Conservation (phyloP, 2,888 invertebrate species). For the Ischnura elegans region DNA sequence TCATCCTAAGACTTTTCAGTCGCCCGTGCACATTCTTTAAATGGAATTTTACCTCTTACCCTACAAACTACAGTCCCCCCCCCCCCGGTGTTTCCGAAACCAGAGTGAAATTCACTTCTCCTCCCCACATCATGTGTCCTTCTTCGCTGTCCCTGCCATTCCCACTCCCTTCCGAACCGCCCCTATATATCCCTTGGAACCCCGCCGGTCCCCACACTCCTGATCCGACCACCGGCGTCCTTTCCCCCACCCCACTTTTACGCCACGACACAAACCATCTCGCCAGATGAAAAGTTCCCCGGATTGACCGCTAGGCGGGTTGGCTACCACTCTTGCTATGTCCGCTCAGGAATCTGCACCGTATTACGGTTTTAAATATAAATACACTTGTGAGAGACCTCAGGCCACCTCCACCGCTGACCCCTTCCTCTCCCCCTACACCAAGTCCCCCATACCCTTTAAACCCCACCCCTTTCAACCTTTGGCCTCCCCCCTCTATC, state of each 20-base stretch:
- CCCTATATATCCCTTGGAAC: not conserved
- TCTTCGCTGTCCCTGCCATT: slow-evolving; percentile 9
- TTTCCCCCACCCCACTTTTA: not conserved
- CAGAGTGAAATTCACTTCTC: not conserved
- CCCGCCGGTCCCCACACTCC: not conserved
- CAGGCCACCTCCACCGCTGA: slow-evolving; percentile 4
- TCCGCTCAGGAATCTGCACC: slow-evolving; percentile 65
- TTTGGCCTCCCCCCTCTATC: not conserved
- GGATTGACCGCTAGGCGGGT: slow-evolving; percentile 63
- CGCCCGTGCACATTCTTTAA: not conserved
- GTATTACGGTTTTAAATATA: slow-evolving; percentile 67
- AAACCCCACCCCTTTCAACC: not conserved
- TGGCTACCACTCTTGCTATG: slow-evolving; percentile 59
- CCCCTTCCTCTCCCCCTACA: not conserved
- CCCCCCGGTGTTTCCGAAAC: not conserved
- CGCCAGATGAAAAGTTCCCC: slow-evolving; percentile 63
- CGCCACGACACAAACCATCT: slow-evolving; percentile 48
- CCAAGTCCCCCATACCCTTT: not conserved
- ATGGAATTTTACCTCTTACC: not conserved
- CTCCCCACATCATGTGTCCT: not conserved
- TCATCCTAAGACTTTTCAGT: not conserved
- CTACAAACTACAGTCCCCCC: not conserved
- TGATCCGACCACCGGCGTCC: not conserved
- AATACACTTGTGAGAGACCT: slow-evolving; percentile 63
- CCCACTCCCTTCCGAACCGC: not conserved